phyloP scores from a whole-genome alignment of 2,888 invertebrate genomes.

The Malachius bipustulatus region DNA sequence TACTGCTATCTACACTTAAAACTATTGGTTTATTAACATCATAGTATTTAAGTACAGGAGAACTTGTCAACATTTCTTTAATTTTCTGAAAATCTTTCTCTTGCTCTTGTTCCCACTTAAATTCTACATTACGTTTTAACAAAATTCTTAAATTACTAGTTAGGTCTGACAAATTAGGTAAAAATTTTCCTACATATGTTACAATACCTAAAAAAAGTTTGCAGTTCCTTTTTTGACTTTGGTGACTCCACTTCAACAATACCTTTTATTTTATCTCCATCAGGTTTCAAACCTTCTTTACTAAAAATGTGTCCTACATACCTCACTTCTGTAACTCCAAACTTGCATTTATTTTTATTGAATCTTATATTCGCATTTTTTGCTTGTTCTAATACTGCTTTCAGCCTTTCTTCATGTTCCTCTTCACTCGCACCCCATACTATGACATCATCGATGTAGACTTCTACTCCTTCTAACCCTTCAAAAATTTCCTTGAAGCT shows the following conservation, averaged over 20 bases:
- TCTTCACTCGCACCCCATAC: constrained; percentile 4
- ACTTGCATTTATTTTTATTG: constrained; percentile 12
- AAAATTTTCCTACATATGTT: constrained; percentile 19
- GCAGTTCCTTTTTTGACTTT: constrained; percentile 6
- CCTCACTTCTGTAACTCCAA: constrained; percentile 18
- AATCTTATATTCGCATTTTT: constrained; percentile 8
- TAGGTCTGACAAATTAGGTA: constrained; percentile 18
- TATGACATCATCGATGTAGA: constrained; percentile 7
- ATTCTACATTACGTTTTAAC: constrained; percentile 12
- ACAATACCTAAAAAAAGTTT: constrained; percentile 19
- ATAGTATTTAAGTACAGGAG: constrained; percentile 25
- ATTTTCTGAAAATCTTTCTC: constrained; percentile 20
- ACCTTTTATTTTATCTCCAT: constrained; percentile 7
- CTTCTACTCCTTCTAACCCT: constrained; percentile 2
- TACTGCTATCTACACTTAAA: constrained; percentile 22
- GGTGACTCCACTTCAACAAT: constrained; percentile 5
- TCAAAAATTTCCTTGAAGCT: background rate
- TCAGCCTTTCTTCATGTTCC: constrained; percentile 6
- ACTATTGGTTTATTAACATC: constrained; percentile 20
- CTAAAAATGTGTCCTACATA: constrained; percentile 23
- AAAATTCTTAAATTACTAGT: constrained; percentile 17
- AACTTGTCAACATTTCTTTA: constrained; percentile 15
- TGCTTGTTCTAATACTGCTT: constrained; percentile 6
- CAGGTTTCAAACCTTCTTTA: constrained; percentile 12
- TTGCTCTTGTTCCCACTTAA: constrained; percentile 19